Evolutionary conservation across 2,888 invertebrate species (phyloP).

Genomic region (Heliconius charithonia): DNA sequence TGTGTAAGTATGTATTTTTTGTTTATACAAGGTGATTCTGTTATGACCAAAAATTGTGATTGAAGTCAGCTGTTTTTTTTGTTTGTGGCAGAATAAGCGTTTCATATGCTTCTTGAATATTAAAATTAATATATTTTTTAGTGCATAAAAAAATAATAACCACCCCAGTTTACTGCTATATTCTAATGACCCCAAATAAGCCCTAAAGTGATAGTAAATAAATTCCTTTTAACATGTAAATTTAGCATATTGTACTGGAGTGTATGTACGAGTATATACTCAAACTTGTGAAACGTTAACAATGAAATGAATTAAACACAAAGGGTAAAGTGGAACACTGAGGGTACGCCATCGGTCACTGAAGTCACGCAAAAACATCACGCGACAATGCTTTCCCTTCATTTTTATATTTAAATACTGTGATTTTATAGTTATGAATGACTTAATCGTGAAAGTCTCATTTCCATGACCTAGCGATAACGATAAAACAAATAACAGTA

Average conservation of each 20-base stretch:
- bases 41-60: too few species aligned
- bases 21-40: neutral
- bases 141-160: too few species aligned
- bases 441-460: constrained; percentile 54
- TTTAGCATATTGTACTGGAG: constrained; percentile 14
- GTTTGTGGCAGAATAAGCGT: too few species aligned
- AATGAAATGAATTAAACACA: constrained; percentile 64
- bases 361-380: constrained; percentile 74
- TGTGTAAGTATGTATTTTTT: neutral
- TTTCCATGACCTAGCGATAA: constrained; percentile 29
- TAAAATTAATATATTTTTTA: too few species aligned
- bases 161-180: neutral
- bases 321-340: constrained; percentile 67
- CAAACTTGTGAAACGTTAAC: constrained; percentile 50
- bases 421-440: constrained; percentile 58
- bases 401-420: constrained; percentile 56
- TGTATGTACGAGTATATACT: neutral
- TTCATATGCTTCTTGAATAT: too few species aligned
- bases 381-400: constrained; percentile 69
- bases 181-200: neutral
- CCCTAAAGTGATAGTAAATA: neutral
- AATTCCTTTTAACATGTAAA: constrained; percentile 13
- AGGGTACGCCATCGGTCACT: constrained; percentile 56
- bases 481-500: neutral
- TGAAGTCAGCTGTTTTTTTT: neutral